A percentile compares a stretch with the other conserved stretches of the same genome.
These are phyloP conservation scores for Cantharis lateralis DNA, from an alignment of 2,888 invertebrate genomes.

Conservation along the genomic window DNA sequence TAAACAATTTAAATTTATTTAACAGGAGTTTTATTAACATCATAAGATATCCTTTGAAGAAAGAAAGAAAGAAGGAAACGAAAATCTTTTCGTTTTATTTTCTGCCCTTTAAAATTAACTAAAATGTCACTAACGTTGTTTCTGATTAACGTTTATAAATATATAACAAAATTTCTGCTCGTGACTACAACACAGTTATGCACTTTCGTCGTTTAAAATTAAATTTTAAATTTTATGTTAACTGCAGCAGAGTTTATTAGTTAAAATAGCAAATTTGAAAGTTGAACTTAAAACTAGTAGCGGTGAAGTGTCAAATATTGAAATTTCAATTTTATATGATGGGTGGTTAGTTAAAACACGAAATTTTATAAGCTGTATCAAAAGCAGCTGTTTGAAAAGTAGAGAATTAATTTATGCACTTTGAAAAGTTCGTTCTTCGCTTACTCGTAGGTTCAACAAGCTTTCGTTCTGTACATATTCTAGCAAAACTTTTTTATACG, in stretches of 20 bases:
- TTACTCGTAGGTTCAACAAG: conserved; percentile 4
- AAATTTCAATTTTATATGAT: background rate
- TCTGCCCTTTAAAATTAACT: background rate
- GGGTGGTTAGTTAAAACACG: conserved; percentile 1
- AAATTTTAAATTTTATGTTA: background rate
- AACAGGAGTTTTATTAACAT: background rate
- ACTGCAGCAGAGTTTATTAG: background rate
- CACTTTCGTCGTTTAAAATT: background rate
- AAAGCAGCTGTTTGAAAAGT: conserved; percentile 19
- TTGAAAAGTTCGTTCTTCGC: conserved; percentile 16
- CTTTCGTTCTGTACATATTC: conserved; percentile 15
- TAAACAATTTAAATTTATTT: conserved; percentile 43
- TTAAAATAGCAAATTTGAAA: background rate
- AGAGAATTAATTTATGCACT: conserved; percentile 24
- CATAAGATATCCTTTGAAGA: background rate
- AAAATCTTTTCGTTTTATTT: background rate
- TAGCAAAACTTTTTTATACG: conserved; percentile 20
- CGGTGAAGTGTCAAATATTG: background rate
- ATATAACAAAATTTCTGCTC: background rate
- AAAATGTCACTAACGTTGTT: background rate
- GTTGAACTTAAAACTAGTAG: background rate
- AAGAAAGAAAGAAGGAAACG: background rate
- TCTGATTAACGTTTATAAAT: background rate
- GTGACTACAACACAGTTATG: background rate
- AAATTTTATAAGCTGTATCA: conserved; percentile 15